These are phyloP conservation scores for Zalophus californianus DNA, from an alignment of 2,797 vertebrate species.

Conservation along the genomic window DNA sequence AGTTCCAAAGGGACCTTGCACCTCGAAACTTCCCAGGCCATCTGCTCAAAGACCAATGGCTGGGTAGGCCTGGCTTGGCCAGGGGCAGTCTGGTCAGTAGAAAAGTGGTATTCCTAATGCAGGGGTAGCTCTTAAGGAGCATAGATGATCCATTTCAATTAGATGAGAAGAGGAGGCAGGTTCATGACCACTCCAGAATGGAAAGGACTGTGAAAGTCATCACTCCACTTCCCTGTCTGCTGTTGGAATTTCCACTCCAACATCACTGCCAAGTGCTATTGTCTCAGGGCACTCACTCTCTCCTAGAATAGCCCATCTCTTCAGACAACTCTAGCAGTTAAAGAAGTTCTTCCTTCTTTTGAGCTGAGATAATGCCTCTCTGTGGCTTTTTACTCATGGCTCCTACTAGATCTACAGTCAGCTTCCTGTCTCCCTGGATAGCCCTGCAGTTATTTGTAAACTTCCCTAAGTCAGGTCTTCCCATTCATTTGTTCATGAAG, in stretches of 20 bases:
- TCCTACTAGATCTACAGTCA: not conserved
- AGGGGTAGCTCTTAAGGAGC: not conserved
- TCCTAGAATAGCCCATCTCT: not conserved
- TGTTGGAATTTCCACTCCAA: slow-evolving; percentile 26
- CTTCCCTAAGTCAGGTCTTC: slow-evolving; percentile 43
- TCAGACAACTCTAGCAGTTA: slow-evolving; percentile 20
- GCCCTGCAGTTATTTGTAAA: slow-evolving; percentile 43
- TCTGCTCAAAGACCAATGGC: slow-evolving; percentile 26
- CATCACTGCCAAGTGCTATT: not conserved
- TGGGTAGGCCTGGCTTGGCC: not conserved
- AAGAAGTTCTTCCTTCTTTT: slow-evolving; percentile 55
- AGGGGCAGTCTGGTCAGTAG: not conserved
- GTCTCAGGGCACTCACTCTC: not conserved
- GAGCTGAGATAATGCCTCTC: slow-evolving; percentile 9
- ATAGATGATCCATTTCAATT: not conserved
- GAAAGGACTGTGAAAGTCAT: not conserved
- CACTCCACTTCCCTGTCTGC: not conserved
- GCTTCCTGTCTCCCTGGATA: not conserved
- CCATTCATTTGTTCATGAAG: not conserved
- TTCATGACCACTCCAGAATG: slow-evolving; percentile 12
- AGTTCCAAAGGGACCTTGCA: not conserved
- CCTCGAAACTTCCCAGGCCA: not conserved
- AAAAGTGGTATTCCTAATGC: not conserved
- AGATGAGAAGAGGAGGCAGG: slow-evolving; percentile 3
- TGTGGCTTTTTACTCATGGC: slow-evolving; percentile 27